Conservation (phyloP, 2,888 invertebrate genomes). For the Elegia similella region DNA sequence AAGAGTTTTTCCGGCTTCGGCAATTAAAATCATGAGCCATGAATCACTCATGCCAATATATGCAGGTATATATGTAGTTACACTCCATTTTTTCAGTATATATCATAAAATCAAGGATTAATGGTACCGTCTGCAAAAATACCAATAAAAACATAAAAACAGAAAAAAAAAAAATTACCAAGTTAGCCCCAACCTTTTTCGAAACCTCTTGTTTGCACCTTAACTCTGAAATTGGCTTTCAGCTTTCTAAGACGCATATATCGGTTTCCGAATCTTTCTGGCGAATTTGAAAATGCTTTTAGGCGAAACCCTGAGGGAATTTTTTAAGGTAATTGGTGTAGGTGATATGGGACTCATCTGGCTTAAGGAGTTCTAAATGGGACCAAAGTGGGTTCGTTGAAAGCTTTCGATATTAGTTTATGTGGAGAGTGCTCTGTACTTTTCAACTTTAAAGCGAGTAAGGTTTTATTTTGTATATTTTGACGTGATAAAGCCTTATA, state of each 20-base stretch:
- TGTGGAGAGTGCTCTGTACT: not conserved
- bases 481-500: too few relatives aligned
- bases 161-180: too few relatives aligned
- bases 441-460: not conserved
- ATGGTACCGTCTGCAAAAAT: too few relatives aligned
- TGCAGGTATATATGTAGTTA: too few relatives aligned
- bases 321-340: slow-evolving; percentile 33
- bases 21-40: too few relatives aligned
- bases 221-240: slow-evolving; percentile 19
- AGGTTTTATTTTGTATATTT: too few relatives aligned
- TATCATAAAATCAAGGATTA: too few relatives aligned
- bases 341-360: slow-evolving; percentile 12
- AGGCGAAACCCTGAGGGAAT: slow-evolving; percentile 30
- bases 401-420: slow-evolving; percentile 1
- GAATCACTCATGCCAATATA: too few relatives aligned
- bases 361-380: slow-evolving; percentile 7
- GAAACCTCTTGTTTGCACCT: not conserved
- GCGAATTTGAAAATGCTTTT: slow-evolving; percentile 37
- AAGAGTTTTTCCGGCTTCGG: too few relatives aligned
- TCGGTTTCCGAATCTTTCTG: slow-evolving; percentile 18
- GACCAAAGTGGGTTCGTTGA: slow-evolving; percentile 2
- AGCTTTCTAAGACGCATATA: slow-evolving; percentile 18
- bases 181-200: not conserved
- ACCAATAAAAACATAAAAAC: too few relatives aligned
- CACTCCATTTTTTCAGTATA: too few relatives aligned